phyloP scores from a whole-genome alignment of 2,113 vertebrate genomes.

The Gopherus flavomarginatus region DNA sequence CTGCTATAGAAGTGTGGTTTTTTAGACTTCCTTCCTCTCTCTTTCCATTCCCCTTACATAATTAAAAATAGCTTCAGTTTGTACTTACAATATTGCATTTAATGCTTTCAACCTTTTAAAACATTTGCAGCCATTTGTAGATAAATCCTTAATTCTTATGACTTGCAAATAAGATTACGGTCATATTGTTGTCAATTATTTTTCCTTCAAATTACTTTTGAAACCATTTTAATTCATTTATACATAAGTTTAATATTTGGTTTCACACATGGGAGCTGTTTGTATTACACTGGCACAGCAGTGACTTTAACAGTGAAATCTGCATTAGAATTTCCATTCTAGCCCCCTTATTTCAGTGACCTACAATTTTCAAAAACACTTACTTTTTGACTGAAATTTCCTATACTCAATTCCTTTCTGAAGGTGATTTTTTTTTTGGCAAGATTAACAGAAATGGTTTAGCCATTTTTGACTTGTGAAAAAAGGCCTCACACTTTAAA shows the following conservation, averaged over 20 bases:
- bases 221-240: neutral
- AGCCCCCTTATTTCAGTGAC: neutral
- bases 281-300: neutral
- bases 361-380: conserved; percentile 37
- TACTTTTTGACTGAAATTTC: conserved; percentile 7
- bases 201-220: neutral
- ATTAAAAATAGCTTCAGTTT: neutral
- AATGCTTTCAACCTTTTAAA: conserved; percentile 8
- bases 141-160: conserved; percentile 19
- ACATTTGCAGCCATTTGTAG: neutral
- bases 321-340: neutral
- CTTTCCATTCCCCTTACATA: neutral
- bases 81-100: neutral
- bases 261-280: conserved; percentile 4
- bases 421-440: conserved; percentile 24
- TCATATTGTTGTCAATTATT: neutral
- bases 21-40: neutral
- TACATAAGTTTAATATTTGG: neutral
- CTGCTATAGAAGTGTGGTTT: conserved; percentile 45
- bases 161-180: neutral
- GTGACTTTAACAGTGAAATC: neutral
- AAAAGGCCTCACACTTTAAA: conserved; percentile 27
- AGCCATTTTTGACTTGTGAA: conserved; percentile 20
- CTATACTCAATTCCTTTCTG: conserved; percentile 17
- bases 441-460: neutral